Base-by-base conservation (phyloP, 2,888 invertebrate genomes). In the Drosophila vallismaia region DNA sequence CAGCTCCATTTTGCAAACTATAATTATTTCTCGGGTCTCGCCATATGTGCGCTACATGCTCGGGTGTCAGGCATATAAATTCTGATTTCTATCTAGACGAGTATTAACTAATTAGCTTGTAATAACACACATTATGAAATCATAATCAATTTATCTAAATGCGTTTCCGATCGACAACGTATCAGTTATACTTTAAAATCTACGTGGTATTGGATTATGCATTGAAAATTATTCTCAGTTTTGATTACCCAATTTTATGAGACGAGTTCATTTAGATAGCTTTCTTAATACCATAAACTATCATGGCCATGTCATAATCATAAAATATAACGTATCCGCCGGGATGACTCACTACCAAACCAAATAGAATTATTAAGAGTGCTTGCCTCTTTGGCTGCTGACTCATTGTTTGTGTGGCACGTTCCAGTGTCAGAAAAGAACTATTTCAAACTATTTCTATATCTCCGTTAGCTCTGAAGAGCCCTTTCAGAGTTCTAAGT, bases 1-100 rank as follows among this genome's bases (percentile, higher is more conserved):
- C 63, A 66, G 63, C 63, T 66, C 81, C 71, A 79, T 77, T 86
- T 44, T 73, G 73, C 59, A 57, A 63, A 55, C 70, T 59, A 67
- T 80, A 81, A 86, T 81, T 81, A 84, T 69, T 8, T 8, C 19
- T 10, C 33, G 56, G 45, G 48, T 19, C 19, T 19, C 19, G 19
- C 19, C 19, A 19, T 19, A 19, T 19, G 19, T 50, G 26, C 49
- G 9, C 49, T 51, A 50, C 51, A 19, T 26, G 29, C 44, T 24
- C 10, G 44, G 50, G 45, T 51, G 51, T 48, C 44, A 33, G 31
- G 33, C 28, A 50, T 31, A 49, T 28, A 40, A 36, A 44, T 54
- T 54, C 55, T 14, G 68, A 67, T 49, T 28, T 26, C 9, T 24
- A 54, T 60, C 53, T 50, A 33, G 31, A 19, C 45, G 49, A 49